Percentiles rank a stretch among this genome's conserved stretches.
These are phyloP conservation scores for Operophtera brumata DNA, from an alignment of 2,888 invertebrate genomes.

Conservation along the genomic window DNA sequence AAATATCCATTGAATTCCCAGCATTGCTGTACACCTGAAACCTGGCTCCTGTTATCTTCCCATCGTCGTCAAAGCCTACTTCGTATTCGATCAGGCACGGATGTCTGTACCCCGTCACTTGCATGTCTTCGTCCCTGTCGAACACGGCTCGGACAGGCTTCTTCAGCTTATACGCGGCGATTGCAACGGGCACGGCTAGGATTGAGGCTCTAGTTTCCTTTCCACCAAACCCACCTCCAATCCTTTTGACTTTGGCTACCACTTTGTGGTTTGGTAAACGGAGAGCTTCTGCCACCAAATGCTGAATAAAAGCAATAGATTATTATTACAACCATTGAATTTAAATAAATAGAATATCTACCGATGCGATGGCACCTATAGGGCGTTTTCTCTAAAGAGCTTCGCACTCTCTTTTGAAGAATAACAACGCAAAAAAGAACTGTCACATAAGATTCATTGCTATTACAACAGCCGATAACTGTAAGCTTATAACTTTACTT, in stretches of 20 bases:
- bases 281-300: constrained; percentile 82
- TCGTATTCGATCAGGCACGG: constrained; percentile 89
- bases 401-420: too few relatives aligned
- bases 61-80: constrained; percentile 85
- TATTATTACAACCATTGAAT: too few relatives aligned
- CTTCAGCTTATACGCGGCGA: constrained; percentile 87
- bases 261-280: constrained; percentile 85
- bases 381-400: too few relatives aligned
- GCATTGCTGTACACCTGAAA: constrained; percentile 85
- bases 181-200: constrained; percentile 83
- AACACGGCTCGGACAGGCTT: constrained; percentile 88
- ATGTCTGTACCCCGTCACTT: constrained; percentile 88
- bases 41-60: constrained; percentile 83
- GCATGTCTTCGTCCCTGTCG: constrained; percentile 94
- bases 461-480: too few relatives aligned
- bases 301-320: constrained; percentile 60
- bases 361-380: too few relatives aligned
- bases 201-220: constrained; percentile 86
- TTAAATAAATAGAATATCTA: too few relatives aligned
- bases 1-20: constrained; percentile 87
- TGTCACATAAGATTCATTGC: too few relatives aligned
- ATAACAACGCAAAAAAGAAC: too few relatives aligned
- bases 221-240: constrained; percentile 95
- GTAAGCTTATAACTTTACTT: constrained; percentile 37
- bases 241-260: constrained; percentile 85